Percentiles rank a stretch among this genome's conserved stretches.
phyloP scores from a whole-genome alignment of 2,888 invertebrate species.

The Luffia ferchaultella region DNA sequence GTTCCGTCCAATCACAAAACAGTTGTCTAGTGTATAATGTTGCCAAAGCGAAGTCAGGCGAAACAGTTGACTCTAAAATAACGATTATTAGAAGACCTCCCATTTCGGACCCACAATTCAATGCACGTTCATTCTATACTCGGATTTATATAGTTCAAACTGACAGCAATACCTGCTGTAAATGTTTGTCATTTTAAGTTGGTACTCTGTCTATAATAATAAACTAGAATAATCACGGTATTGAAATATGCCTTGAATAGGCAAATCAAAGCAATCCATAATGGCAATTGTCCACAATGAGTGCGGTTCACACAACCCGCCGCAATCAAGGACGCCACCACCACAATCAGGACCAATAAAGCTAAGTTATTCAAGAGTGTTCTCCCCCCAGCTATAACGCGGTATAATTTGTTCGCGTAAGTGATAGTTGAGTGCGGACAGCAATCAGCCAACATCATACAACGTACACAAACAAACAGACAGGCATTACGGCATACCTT shows the following conservation, averaged over 20 bases:
- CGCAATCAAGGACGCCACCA: slow-evolving; percentile 8
- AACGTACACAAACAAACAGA: slow-evolving; percentile 31
- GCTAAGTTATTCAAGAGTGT: slow-evolving; percentile 22
- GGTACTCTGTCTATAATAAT: neutral
- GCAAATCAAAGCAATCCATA: neutral
- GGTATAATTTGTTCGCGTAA: slow-evolving; percentile 9
- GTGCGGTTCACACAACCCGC: neutral
- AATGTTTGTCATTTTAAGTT: neutral
- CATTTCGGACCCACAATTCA: too few relatives aligned
- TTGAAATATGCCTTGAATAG: neutral
- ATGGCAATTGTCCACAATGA: neutral
- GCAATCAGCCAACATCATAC: slow-evolving; percentile 8
- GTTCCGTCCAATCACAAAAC: neutral
- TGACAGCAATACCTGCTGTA: neutral
- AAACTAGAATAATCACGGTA: neutral
- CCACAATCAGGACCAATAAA: slow-evolving; percentile 23
- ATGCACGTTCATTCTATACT: too few relatives aligned
- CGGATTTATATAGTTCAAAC: too few relatives aligned
- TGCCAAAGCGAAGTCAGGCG: neutral
- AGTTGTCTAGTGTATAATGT: neutral
- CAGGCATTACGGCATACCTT: slow-evolving; percentile 18
- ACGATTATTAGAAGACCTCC: too few relatives aligned
- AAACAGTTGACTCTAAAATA: neutral
- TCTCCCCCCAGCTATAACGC: slow-evolving; percentile 19
- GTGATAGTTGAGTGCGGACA: slow-evolving; percentile 6